Evolutionary conservation across 1,140 invertebrate species (phyloP), one percentile per base, ranked within the genome.

Genomic region (Lamellibrachia luymesi): DNA sequence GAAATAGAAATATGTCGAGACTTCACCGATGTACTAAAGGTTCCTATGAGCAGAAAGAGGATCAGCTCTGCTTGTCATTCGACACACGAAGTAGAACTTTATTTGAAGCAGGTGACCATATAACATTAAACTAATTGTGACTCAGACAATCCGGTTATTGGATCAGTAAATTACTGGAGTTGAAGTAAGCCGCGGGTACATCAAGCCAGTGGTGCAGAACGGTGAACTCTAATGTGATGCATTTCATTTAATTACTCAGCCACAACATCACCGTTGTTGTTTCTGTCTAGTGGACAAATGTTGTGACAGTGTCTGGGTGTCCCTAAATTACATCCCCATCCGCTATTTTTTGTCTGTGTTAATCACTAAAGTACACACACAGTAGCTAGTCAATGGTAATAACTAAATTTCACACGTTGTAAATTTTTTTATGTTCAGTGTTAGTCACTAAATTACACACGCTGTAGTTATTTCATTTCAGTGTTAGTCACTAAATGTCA

Each of bases 121-220:
- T 10, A 80, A 80, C 7, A 80, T 80, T 80, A 80, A 80, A 80
- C 64, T 80, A 51, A 92, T 92, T 92, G 49, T 92, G 50, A 10
- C 10, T 92, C 52, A 51, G 52, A 92, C 27, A 38, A 92, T 92
- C 52, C 5, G 13, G 50, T 92, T 64, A 92, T 52, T n/a, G 52
- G 22, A 27, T 90, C 8, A 50, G 7, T 50, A n/a, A 90, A 13
- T 93, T 80, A 80, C 64, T 80, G 64, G 17, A 10, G 13, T 80
- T 80, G 64, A 80, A 22, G 64, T 80, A 8, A 22, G 64, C 64
- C 64, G 1, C 25, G 5, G 64, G 8, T 80, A 22, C 64, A 17
- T 17, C 64, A 80, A 80, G 64, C 25, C 64, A 80, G 13, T 80
- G 64, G 64, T 80, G 64, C 64, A 22, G 2, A 22, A 22, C 64